Percentiles rank a stretch among this genome's conserved stretches.
Evolutionary conservation across 2,888 invertebrate species (phyloP).

Genomic region (Steromphala cineraria): DNA sequence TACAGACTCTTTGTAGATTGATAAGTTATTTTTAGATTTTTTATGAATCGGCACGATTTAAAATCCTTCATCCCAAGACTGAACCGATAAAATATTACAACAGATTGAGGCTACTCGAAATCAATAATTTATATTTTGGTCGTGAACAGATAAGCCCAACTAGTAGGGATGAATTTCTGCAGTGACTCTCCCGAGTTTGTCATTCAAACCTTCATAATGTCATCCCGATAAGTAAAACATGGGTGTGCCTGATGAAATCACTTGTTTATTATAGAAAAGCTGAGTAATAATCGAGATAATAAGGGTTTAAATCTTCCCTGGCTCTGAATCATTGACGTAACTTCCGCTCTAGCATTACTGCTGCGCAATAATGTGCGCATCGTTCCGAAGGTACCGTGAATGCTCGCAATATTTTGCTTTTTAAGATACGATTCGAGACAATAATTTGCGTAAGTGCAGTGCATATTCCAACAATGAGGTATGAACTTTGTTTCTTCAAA

Average conservation of each 20-base stretch:
- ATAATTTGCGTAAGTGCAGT: slow-evolving; percentile 1
- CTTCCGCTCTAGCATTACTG: slow-evolving; percentile 22
- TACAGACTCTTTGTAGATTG: too few relatives aligned
- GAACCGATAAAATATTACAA: too few relatives aligned
- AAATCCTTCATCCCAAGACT: too few relatives aligned
- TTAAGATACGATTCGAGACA: not conserved
- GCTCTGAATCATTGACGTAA: slow-evolving; percentile 27
- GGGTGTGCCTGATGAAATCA: not conserved
- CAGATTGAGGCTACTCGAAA: too few relatives aligned
- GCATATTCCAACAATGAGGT: not conserved
- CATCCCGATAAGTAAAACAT: too few relatives aligned
- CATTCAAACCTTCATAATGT: too few relatives aligned
- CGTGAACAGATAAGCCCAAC: too few relatives aligned
- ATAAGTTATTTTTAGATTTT: too few relatives aligned
- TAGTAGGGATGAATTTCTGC: too few relatives aligned
- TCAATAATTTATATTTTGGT: too few relatives aligned
- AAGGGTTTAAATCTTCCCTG: slow-evolving; percentile 10
- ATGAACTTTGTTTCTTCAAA: not conserved
- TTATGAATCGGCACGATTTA: too few relatives aligned
- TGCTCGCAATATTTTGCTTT: not conserved
- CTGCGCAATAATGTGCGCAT: slow-evolving; percentile 26
- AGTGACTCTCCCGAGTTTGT: too few relatives aligned
- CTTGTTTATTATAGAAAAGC: not conserved
- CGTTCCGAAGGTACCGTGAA: slow-evolving; percentile 14
- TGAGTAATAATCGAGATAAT: not conserved